Conservation (phyloP, 2,888 invertebrate species). For the Agrotis segetum region DNA sequence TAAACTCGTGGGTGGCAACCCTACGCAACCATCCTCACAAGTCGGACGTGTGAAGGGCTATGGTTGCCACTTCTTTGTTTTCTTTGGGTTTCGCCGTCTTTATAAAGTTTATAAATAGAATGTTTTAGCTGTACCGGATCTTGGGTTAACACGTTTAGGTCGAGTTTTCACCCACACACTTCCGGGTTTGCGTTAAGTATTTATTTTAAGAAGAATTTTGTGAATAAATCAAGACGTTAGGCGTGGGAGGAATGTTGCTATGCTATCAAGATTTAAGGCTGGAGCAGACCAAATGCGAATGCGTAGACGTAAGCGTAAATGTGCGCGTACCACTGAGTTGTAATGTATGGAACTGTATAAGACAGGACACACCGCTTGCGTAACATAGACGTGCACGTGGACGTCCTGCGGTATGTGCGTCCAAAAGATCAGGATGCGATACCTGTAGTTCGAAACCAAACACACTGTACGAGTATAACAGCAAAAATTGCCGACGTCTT, state of each 20-base stretch:
- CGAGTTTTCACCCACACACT: constrained; percentile 3
- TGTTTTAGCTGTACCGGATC: constrained; percentile 46
- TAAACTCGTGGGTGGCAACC: constrained; percentile 55
- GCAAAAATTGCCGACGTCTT: too few relatives aligned
- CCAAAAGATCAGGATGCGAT: too few relatives aligned
- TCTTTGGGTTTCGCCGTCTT: constrained; percentile 66
- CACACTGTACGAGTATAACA: too few relatives aligned
- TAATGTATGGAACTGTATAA: too few relatives aligned
- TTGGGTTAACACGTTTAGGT: constrained; percentile 36
- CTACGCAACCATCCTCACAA: constrained; percentile 55
- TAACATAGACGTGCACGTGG: too few relatives aligned
- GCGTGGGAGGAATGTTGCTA: neutral
- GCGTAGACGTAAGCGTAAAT: too few relatives aligned
- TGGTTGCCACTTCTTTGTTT: constrained; percentile 73
- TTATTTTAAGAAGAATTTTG: constrained; percentile 10
- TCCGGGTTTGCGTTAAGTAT: neutral
- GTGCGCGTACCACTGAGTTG: too few relatives aligned
- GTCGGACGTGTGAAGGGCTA: constrained; percentile 71
- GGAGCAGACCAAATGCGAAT: too few relatives aligned
- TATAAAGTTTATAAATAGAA: constrained; percentile 68
- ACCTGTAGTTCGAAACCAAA: too few relatives aligned
- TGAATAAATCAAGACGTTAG: neutral
- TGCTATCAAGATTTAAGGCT: too few relatives aligned
- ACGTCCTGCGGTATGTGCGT: too few relatives aligned
- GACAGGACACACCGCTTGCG: too few relatives aligned